These are phyloP conservation scores for Artemia sinica DNA, from an alignment of 2,888 invertebrate species.

Conservation along the genomic window DNA sequence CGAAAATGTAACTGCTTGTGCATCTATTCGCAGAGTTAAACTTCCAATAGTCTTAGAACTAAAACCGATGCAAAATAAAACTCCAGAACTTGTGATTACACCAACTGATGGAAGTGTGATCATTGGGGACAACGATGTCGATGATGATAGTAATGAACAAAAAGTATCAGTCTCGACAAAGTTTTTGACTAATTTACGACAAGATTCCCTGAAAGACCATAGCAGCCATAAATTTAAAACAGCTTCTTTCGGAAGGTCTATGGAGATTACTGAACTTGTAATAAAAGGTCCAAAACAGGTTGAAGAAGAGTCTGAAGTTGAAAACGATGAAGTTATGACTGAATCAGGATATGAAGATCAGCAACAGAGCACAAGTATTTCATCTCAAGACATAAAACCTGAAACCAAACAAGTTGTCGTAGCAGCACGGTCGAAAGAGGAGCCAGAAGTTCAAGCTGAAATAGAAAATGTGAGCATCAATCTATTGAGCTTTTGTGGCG, in stretches of 20 bases:
- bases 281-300: slow-evolving; percentile 5
- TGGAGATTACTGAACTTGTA: background rate
- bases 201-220: background rate
- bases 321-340: background rate
- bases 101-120: no score
- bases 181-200: background rate
- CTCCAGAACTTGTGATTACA: no score
- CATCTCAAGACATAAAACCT: slow-evolving; percentile 2
- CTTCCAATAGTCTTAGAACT: no score
- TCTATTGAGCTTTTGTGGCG: background rate
- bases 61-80: no score
- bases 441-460: slow-evolving; percentile 2
- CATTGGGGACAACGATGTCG: background rate
- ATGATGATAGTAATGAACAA: background rate
- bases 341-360: background rate
- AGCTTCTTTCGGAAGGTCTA: slow-evolving; percentile 5
- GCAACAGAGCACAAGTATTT: background rate
- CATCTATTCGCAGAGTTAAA: no score
- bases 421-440: background rate
- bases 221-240: background rate
- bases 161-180: background rate
- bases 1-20: no score
- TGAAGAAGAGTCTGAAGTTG: background rate
- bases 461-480: slow-evolving; percentile 10
- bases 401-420: slow-evolving; percentile 3